Percentiles rank a stretch among this genome's conserved stretches.
Conservation (phyloP, 2,888 invertebrate genomes). For the Lepidocyrtoides sp. region DNA sequence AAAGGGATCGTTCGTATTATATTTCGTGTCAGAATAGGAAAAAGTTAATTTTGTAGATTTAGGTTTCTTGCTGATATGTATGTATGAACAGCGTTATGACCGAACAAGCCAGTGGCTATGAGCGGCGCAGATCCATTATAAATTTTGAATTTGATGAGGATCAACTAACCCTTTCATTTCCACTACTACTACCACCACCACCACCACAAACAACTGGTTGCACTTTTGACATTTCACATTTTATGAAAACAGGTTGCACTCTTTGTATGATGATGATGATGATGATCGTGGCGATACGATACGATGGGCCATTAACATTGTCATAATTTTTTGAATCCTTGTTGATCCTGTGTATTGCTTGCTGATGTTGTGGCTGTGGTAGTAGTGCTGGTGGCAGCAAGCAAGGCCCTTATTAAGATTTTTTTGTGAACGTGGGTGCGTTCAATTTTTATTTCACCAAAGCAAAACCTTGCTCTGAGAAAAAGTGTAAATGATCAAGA, state of each 20-base stretch:
- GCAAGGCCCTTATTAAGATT: not conserved
- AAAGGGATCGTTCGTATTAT: not conserved
- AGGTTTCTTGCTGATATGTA: no score
- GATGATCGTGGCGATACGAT: not conserved
- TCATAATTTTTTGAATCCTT: conserved; percentile 39
- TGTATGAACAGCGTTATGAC: no score
- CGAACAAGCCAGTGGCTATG: not conserved
- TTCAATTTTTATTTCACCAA: conserved; percentile 28
- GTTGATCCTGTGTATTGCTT: not conserved
- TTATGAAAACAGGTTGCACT: conserved; percentile 39
- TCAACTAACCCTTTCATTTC: conserved; percentile 71
- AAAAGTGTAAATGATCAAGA: not conserved
- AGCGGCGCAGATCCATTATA: not conserved
- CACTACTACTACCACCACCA: not conserved
- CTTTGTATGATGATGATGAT: not conserved
- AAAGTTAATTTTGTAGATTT: no score
- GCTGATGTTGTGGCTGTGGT: not conserved
- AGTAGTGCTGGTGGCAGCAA: not conserved
- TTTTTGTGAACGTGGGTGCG: conserved; percentile 31
- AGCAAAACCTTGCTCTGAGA: not conserved
- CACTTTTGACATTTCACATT: conserved; percentile 70
- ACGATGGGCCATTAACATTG: conserved; percentile 1
- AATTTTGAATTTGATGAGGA: not conserved
- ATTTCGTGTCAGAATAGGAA: no score
- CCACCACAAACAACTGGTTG: conserved; percentile 58